Evolutionary conservation across 2,113 vertebrate species (phyloP), one percentile per base, ranked within the genome.

Genomic region (Dicaeum eximium): DNA sequence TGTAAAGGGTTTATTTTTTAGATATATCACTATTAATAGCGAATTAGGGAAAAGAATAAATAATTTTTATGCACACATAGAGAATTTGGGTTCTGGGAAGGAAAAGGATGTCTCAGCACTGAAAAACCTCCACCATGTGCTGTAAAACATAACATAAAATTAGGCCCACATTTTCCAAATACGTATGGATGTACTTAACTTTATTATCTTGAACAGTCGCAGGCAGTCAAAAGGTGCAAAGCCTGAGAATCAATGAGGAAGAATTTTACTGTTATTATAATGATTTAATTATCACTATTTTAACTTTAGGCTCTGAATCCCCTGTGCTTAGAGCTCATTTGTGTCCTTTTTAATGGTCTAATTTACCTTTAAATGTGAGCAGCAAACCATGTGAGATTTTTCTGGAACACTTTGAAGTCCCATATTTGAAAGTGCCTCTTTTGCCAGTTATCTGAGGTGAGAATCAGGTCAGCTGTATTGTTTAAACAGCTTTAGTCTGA

Each of bases 401-500:
- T 90, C 65, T 96, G 69, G 60, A 94, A 79, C 38, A 64, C 69
- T 94, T 81, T 86, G 83, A 96, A 91, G 83, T 84, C 48, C 8
- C 21, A 78, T n/a, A 81, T 94, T 94, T 94, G n/a, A 83, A 93
- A 91, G 65, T 74, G 72, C 65, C 72, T 83, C 74, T 83, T 65
- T 86, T 95, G 83, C 72, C 89, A 92, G 86, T 80, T 96, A 89
- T 93, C 86, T 95, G 80, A 97, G 80, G 94, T 88, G 77, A 95
- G 77, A 92, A 92, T 95, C 77, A 93, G 88, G 83, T 95, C 95
- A 92, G 65, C 77, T 86, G 65, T 86, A 86, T 81, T 94, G 88
- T 93, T 94, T 94, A 88, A 95, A 95, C 72, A 96, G 91, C 83
- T 95, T 91, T 80, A 91, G 73, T 75, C 61, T 88, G 67, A 85